These are phyloP conservation scores for Ondatra zibethicus DNA, from an alignment of 2,113 vertebrate species.

Conservation along the genomic window DNA sequence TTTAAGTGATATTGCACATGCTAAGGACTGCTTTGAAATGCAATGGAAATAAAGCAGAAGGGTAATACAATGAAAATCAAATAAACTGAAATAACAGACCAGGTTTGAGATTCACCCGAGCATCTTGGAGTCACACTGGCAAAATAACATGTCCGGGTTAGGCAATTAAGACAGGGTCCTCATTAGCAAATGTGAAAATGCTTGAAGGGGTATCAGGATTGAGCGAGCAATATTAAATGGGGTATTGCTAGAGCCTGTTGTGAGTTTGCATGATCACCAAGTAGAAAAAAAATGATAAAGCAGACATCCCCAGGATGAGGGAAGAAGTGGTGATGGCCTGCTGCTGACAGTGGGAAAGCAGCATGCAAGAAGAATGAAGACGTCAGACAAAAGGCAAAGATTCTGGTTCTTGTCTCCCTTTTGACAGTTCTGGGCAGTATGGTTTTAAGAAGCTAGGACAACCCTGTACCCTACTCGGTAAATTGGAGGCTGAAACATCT, in stretches of 20 bases:
- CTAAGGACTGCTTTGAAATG: constrained; percentile 55
- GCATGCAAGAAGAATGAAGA: not conserved
- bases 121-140: constrained; percentile 60
- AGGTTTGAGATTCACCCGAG: constrained; percentile 6
- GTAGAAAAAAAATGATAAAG: constrained; percentile 46
- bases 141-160: constrained; percentile 61
- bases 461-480: not conserved
- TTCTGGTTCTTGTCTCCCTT: not conserved
- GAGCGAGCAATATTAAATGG: constrained; percentile 37
- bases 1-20: constrained; percentile 59
- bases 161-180: constrained; percentile 60
- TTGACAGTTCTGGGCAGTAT: not conserved
- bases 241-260: constrained; percentile 50
- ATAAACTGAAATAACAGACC: constrained; percentile 58
- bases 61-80: constrained; percentile 67
- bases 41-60: constrained; percentile 68
- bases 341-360: constrained; percentile 20
- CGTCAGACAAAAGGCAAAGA: not conserved
- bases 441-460: constrained; percentile 4
- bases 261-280: constrained; percentile 36
- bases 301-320: constrained; percentile 41
- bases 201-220: not conserved
- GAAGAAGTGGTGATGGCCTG: not conserved
- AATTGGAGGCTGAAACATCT: constrained; percentile 4
- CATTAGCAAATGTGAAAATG: constrained; percentile 30